Percentiles rank a stretch among this genome's conserved stretches.
phyloP scores from a whole-genome alignment of 2,888 invertebrate species.

The Thera britannica region DNA sequence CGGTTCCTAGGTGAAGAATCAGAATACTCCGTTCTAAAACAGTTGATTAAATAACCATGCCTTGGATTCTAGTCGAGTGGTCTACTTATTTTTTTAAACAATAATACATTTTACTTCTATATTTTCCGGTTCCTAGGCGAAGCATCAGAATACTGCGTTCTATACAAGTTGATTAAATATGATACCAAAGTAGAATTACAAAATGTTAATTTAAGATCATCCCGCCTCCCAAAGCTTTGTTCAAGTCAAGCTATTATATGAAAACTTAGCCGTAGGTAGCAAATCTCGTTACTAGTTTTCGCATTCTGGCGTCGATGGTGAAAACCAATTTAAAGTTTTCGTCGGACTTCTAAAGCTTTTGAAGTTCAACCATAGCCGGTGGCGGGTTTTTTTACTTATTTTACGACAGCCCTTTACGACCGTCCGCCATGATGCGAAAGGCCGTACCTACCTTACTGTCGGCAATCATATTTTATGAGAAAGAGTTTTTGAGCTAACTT shows the following conservation, averaged over 20 bases:
- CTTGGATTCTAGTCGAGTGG: too few species aligned
- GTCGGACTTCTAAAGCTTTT: conserved; percentile 73
- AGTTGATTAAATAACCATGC: too few species aligned
- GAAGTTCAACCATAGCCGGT: conserved; percentile 66
- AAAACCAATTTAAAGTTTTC: conserved; percentile 81
- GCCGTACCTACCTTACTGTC: conserved; percentile 47
- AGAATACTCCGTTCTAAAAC: too few species aligned
- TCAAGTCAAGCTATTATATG: conserved; percentile 48
- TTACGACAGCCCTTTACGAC: conserved; percentile 62
- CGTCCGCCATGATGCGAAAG: conserved; percentile 66
- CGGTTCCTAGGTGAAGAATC: too few species aligned
- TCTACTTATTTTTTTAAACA: too few species aligned
- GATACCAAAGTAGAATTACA: background rate
- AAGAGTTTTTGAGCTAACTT: conserved; percentile 45
- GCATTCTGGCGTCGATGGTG: conserved; percentile 64
- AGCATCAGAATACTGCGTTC: background rate
- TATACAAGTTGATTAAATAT: background rate
- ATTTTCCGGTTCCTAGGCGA: too few species aligned
- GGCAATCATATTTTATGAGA: conserved; percentile 53
- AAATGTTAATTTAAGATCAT: conserved; percentile 16
- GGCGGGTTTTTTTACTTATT: conserved; percentile 35
- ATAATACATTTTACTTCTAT: too few species aligned
- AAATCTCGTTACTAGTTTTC: conserved; percentile 69
- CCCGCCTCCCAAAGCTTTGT: conserved; percentile 17
- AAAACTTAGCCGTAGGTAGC: conserved; percentile 49